Evolutionary conservation across 2,113 vertebrate species (phyloP).

Genomic region (Pantherophis guttatus): DNA sequence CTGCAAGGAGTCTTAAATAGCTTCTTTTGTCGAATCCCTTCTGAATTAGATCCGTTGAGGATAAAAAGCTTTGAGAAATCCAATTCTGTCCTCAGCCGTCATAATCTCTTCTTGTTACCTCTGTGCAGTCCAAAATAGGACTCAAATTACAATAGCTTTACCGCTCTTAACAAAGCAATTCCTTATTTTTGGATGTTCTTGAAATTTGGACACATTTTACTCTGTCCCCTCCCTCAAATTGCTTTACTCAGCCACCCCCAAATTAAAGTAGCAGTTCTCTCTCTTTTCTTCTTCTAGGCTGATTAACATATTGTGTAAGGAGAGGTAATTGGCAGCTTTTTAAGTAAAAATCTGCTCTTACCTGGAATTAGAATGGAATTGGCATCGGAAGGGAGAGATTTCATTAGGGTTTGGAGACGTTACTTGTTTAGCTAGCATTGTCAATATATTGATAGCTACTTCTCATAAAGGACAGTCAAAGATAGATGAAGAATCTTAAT

Average conservation of each 20-base stretch:
- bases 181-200: neutral
- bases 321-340: slow-evolving; percentile 4
- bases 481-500: neutral
- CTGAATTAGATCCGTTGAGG: slow-evolving; percentile 5
- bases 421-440: neutral
- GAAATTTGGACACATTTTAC: neutral
- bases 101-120: neutral
- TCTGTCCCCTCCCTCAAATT: neutral
- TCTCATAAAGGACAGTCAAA: neutral
- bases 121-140: neutral
- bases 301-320: neutral
- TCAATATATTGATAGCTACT: neutral
- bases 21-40: slow-evolving; percentile 13
- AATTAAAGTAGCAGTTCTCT: neutral
- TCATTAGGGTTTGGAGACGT: neutral
- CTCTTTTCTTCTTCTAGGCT: neutral
- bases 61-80: slow-evolving; percentile 18
- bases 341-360: neutral
- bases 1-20: neutral
- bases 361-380: neutral
- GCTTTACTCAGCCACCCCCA: neutral
- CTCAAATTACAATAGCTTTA: neutral
- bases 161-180: neutral
- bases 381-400: neutral
- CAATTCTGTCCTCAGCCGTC: neutral